Conservation (phyloP, 2,888 invertebrate species). For the Drosophila niveifrons region DNA sequence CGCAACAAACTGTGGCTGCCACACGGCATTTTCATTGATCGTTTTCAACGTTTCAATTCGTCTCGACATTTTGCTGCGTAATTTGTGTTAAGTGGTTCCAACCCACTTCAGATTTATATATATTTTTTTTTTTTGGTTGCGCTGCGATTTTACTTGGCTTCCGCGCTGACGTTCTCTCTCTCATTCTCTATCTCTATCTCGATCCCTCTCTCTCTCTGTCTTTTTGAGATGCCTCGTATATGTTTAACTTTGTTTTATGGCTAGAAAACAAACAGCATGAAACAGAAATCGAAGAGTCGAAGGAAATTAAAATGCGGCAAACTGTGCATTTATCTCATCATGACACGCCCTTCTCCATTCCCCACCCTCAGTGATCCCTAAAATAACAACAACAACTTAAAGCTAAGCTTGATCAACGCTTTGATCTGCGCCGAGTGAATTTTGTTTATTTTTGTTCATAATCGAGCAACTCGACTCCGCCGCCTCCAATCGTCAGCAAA, state of each 20-base stretch:
- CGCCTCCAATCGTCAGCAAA: conserved; percentile 12
- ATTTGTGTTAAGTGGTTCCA: conserved; percentile 84
- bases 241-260: conserved; percentile 68
- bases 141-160: conserved; percentile 51
- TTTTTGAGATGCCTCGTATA: conserved; percentile 37
- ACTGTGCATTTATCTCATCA: conserved; percentile 76
- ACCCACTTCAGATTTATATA: conserved; percentile 70
- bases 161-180: conserved; percentile 28
- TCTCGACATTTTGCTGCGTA: conserved; percentile 83
- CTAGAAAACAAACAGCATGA: conserved; percentile 58
- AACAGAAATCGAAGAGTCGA: conserved; percentile 35
- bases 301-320: conserved; percentile 77
- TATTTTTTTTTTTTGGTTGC: conserved; percentile 4
- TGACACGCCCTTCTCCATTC: conserved; percentile 57
- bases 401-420: conserved; percentile 61
- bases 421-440: conserved; percentile 78
- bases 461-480: conserved; percentile 60
- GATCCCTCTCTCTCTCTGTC: background rate
- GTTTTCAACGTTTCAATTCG: conserved; percentile 73
- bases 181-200: background rate
- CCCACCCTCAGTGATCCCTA: background rate
- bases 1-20: conserved; percentile 20
- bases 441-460: conserved; percentile 81
- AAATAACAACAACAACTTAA: conserved; percentile 36
- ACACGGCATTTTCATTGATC: conserved; percentile 67